phyloP scores from a whole-genome alignment of 2,797 vertebrate species.

The Microchirus variegatus region DNA sequence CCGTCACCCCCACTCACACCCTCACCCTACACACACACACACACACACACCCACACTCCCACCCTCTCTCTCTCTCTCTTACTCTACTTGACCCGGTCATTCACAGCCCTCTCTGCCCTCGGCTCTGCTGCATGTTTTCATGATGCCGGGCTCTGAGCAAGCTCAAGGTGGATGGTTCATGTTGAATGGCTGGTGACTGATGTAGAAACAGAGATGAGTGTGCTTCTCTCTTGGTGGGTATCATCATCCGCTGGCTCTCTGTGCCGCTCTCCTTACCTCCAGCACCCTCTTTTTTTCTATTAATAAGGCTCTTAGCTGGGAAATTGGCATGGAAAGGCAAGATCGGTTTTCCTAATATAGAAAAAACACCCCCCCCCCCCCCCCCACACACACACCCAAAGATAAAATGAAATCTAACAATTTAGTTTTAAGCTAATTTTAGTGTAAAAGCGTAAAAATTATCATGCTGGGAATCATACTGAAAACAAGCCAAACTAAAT shows the following conservation, averaged over 20 bases:
- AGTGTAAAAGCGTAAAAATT: too few relatives aligned
- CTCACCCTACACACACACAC: too few relatives aligned
- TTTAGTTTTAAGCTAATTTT: background rate
- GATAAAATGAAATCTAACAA: background rate
- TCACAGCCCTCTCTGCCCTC: slow-evolving; percentile 6
- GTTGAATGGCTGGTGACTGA: slow-evolving; percentile 28
- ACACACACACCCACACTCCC: slow-evolving; percentile 3
- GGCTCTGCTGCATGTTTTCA: slow-evolving; percentile 9
- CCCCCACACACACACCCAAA: background rate
- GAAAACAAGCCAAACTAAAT: too few relatives aligned
- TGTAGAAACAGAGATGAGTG: slow-evolving; percentile 36
- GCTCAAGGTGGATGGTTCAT: slow-evolving; percentile 31
- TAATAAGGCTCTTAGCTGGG: slow-evolving; percentile 38
- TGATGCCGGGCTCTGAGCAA: slow-evolving; percentile 11
- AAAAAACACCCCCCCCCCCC: too few relatives aligned
- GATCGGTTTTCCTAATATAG: slow-evolving; percentile 16
- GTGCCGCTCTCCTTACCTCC: slow-evolving; percentile 22
- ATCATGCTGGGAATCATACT: too few relatives aligned
- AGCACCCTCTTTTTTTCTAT: slow-evolving; percentile 30
- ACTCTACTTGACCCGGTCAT: slow-evolving; percentile 12
- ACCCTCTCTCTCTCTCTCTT: background rate
- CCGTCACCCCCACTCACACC: background rate
- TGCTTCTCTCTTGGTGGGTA: slow-evolving; percentile 48
- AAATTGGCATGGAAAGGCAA: slow-evolving; percentile 27
- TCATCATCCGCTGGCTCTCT: slow-evolving; percentile 33